Conservation (phyloP, 2,113 vertebrate genomes). For the Polyodon spathula region DNA sequence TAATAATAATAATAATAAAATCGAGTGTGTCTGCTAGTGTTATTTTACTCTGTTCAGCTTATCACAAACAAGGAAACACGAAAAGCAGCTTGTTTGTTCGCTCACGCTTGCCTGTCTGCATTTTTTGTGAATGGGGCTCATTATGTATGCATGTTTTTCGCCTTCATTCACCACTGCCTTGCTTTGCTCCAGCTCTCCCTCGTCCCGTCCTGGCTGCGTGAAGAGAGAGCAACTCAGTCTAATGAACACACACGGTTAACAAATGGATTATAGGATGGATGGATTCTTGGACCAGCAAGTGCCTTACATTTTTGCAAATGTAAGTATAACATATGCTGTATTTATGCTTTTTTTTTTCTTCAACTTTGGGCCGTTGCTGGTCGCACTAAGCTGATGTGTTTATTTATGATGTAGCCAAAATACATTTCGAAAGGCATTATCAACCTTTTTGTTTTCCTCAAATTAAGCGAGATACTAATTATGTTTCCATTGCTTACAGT, state of each 20-base stretch:
- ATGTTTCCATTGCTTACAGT: no score
- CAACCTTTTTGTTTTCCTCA: no score
- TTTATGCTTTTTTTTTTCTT: no score
- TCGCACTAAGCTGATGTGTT: no score
- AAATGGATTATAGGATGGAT: conserved; percentile 83
- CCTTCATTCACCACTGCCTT: conserved; percentile 62
- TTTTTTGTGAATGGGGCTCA: conserved; percentile 79
- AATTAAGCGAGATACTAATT: no score
- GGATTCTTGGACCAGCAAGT: conserved; percentile 94
- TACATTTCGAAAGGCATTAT: no score
- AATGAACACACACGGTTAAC: conserved; percentile 69
- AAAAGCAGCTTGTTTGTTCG: conserved; percentile 42
- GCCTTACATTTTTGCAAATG: conserved; percentile 86
- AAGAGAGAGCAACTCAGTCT: no score
- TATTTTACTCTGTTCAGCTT: no score
- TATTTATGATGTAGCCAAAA: no score
- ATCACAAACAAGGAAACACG: conserved; percentile 22
- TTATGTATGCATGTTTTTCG: conserved; percentile 72
- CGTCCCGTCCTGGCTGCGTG: conserved; percentile 51
- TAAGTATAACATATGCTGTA: conserved; percentile 66
- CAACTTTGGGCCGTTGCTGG: no score
- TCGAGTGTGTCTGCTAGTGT: no score
- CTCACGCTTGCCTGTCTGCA: conserved; percentile 46
- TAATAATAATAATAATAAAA: no score
- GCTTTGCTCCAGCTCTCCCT: conserved; percentile 26